Percentiles rank a stretch among this genome's conserved stretches.
These are phyloP conservation scores for Raja brachyura DNA, from an alignment of 2,113 vertebrate species.

Conservation along the genomic window DNA sequence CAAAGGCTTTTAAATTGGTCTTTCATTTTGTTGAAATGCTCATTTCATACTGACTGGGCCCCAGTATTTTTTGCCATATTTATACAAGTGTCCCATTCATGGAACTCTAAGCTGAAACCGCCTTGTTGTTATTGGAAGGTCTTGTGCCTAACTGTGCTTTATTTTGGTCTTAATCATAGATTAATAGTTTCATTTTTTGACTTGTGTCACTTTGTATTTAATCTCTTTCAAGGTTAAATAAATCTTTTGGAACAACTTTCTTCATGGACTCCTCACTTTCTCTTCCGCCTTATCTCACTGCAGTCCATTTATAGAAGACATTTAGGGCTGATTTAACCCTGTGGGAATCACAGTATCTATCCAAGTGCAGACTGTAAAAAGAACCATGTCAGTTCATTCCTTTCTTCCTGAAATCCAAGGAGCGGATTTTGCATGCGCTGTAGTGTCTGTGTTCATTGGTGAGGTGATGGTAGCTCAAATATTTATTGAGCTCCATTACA, in stretches of 20 bases:
- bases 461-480: no score
- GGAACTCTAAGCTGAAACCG: constrained; percentile 64
- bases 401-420: background rate
- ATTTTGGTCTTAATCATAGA: constrained; percentile 62
- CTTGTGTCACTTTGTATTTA: constrained; percentile 51
- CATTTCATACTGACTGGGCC: constrained; percentile 64
- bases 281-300: background rate
- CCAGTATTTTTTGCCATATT: constrained; percentile 59
- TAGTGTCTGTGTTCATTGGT: background rate
- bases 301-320: constrained; percentile 9
- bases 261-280: constrained; percentile 15
- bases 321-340: constrained; percentile 17
- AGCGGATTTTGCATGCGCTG: background rate
- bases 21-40: constrained; percentile 69
- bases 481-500: no score
- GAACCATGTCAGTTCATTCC: background rate
- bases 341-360: background rate
- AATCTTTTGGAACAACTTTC: constrained; percentile 37
- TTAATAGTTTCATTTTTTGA: constrained; percentile 61
- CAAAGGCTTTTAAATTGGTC: constrained; percentile 74
- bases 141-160: constrained; percentile 66
- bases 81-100: constrained; percentile 70
- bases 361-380: no score
- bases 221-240: constrained; percentile 47
- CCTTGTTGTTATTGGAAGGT: constrained; percentile 69